phyloP scores from a whole-genome alignment of 2,797 vertebrate species.

The Novumbra hubbsi region DNA sequence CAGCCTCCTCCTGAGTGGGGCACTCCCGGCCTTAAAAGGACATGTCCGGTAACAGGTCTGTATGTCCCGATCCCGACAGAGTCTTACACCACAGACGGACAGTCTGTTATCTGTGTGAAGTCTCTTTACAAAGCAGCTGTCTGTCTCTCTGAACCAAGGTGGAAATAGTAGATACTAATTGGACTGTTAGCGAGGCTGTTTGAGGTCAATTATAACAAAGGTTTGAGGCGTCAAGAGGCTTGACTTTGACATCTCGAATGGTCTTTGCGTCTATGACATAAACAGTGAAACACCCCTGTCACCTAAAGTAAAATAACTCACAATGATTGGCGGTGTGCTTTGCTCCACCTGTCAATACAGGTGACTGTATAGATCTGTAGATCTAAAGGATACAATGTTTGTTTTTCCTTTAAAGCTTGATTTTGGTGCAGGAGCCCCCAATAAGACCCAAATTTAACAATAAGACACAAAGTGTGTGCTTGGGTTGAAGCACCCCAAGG shows the following conservation, averaged over 20 bases:
- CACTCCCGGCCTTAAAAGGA: conserved; percentile 30
- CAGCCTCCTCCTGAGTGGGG: not conserved
- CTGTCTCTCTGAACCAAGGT: not conserved
- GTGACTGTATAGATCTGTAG: not conserved
- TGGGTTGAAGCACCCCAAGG: no score
- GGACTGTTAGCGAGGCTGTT: not conserved
- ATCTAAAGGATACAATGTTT: not conserved
- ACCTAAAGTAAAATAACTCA: not conserved
- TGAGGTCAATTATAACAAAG: not conserved
- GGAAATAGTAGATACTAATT: not conserved
- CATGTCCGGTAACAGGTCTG: conserved; percentile 54
- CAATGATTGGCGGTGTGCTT: not conserved
- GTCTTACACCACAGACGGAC: conserved; percentile 29
- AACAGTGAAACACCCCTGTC: not conserved
- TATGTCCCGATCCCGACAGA: conserved; percentile 44
- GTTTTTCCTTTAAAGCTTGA: not conserved
- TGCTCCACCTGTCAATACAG: not conserved
- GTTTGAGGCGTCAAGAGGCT: not conserved
- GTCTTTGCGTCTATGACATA: not conserved
- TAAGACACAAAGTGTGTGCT: no score
- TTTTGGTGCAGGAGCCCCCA: not conserved
- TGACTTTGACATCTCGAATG: not conserved
- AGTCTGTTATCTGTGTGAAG: conserved; percentile 27
- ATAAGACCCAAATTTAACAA: no score
- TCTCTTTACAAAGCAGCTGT: conserved; percentile 22